These are phyloP conservation scores for Papilio machaon DNA, from an alignment of 1,140 invertebrate species.

Conservation along the genomic window DNA sequence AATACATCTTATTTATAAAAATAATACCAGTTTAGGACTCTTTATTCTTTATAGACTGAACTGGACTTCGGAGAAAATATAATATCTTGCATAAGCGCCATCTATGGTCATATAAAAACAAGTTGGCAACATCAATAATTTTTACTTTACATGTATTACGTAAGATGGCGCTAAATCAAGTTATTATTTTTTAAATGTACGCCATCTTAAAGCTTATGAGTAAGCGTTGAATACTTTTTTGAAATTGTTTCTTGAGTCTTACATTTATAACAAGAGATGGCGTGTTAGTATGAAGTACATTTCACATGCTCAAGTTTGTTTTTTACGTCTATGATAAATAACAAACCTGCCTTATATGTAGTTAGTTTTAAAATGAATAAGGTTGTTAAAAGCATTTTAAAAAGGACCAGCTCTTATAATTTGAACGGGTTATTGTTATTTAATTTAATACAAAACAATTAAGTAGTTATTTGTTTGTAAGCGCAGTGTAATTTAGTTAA, in stretches of 20 bases:
- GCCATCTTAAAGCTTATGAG: not conserved
- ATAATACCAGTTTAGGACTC: not conserved
- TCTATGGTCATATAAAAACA: not conserved
- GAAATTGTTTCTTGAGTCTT: not conserved
- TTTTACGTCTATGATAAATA: no score
- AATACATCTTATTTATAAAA: not conserved
- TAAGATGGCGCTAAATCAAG: not conserved
- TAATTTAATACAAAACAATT: not conserved
- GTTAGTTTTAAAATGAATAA: not conserved
- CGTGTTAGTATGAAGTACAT: no score
- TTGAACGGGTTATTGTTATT: not conserved
- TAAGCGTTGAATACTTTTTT: no score
- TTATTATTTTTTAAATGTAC: not conserved
- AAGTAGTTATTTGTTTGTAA: not conserved
- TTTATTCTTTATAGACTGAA: no score
- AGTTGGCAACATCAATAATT: not conserved
- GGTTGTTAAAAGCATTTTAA: not conserved
- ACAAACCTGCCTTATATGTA: not conserved
- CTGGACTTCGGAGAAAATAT: not conserved
- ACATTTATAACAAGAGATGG: no score
- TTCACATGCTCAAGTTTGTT: no score
- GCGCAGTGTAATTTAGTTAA: not conserved
- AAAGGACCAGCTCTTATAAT: not conserved
- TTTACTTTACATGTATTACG: not conserved
- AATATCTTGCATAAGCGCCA: not conserved